phyloP scores from a whole-genome alignment of 2,888 invertebrate species.

The Cecidostiba fungosa region DNA sequence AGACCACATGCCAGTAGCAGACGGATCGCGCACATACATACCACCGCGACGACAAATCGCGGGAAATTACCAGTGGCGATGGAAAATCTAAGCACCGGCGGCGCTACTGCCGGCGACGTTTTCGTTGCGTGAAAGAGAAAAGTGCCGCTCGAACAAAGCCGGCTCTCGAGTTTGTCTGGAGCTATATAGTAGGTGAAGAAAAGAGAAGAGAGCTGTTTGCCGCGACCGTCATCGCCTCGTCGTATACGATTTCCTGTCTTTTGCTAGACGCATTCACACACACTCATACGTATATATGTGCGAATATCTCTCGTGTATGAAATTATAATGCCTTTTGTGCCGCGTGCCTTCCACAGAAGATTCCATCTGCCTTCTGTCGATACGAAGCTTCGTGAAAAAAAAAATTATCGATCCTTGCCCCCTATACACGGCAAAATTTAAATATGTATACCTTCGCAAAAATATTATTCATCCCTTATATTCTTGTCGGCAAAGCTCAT shows the following conservation, averaged over 20 bases:
- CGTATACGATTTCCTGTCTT: slow-evolving; percentile 12
- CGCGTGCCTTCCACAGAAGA: background rate
- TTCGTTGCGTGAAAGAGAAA: slow-evolving; percentile 36
- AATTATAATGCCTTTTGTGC: slow-evolving; percentile 6
- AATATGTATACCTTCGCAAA: background rate
- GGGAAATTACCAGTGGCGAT: slow-evolving; percentile 63
- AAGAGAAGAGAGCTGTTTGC: slow-evolving; percentile 14
- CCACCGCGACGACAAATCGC: slow-evolving; percentile 63
- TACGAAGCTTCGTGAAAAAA: background rate
- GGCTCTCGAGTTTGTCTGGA: background rate
- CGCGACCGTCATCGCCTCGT: background rate
- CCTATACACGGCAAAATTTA: background rate
- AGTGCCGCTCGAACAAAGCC: slow-evolving; percentile 19
- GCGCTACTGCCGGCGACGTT: slow-evolving; percentile 45
- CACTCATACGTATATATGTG: background rate
- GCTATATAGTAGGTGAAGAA: background rate
- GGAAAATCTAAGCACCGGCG: slow-evolving; percentile 66
- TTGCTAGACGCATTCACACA: background rate
- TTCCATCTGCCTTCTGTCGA: background rate
- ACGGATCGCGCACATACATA: slow-evolving; percentile 49
- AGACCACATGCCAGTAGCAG: slow-evolving; percentile 58
- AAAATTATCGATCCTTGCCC: background rate
- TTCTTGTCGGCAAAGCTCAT: background rate
- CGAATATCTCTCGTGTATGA: background rate
- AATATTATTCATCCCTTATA: slow-evolving; percentile 5